These are phyloP conservation scores for Carabus problematicus DNA, from an alignment of 2,888 invertebrate species.

Conservation along the genomic window DNA sequence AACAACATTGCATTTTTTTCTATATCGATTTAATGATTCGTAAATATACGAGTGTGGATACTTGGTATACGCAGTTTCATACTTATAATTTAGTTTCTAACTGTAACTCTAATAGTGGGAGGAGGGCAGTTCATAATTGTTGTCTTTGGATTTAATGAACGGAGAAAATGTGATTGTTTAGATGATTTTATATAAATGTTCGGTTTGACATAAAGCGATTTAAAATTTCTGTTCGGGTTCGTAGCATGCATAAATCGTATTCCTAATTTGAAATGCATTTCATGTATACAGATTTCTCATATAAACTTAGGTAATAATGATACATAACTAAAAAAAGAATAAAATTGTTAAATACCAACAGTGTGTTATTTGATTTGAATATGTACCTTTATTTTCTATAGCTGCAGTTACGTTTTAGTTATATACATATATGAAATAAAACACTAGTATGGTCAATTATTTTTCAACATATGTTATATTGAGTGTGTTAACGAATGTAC, in stretches of 20 bases:
- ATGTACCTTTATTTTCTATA: too few species aligned
- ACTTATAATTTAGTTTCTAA: too few species aligned
- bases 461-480: constrained; percentile 37
- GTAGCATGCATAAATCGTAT: constrained; percentile 26
- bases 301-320: constrained; percentile 27
- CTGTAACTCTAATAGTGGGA: too few species aligned
- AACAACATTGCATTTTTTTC: too few species aligned
- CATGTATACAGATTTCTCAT: constrained; percentile 34
- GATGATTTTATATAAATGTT: too few species aligned
- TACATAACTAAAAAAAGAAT: constrained; percentile 27
- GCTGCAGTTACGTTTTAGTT: not conserved
- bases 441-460: constrained; percentile 14
- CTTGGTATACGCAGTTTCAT: too few species aligned
- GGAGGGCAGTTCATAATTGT: too few species aligned
- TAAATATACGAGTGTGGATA: too few species aligned
- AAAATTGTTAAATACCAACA: constrained; percentile 30
- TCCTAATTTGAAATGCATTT: constrained; percentile 31
- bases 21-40: too few species aligned
- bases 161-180: too few species aligned
- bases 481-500: constrained; percentile 27
- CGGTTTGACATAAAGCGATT: too few species aligned
- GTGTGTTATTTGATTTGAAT: not conserved
- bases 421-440: constrained; percentile 12
- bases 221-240: constrained; percentile 24
- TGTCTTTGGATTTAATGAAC: too few species aligned